Evolutionary conservation across 2,888 invertebrate species (phyloP).

Genomic region (Heliconius cydno): DNA sequence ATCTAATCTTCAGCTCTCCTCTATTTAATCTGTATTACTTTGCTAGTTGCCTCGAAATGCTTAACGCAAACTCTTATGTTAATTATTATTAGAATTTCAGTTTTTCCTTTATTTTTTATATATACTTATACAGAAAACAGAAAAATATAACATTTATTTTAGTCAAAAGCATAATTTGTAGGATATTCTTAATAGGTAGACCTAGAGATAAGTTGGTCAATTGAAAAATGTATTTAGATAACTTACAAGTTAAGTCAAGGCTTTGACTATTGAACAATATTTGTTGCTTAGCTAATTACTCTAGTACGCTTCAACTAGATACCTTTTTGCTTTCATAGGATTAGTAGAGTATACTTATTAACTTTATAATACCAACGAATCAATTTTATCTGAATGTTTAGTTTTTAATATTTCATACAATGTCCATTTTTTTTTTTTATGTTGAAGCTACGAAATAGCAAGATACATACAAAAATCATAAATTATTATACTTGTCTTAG

Average conservation of each 20-base stretch:
- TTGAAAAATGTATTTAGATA: conserved; percentile 65
- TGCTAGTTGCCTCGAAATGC: background rate
- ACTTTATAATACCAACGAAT: conserved; percentile 36
- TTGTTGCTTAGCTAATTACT: conserved; percentile 68
- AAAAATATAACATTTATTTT: conserved; percentile 30
- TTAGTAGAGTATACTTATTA: conserved; percentile 53
- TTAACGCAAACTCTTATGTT: background rate
- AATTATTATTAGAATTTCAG: background rate
- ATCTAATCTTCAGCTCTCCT: background rate
- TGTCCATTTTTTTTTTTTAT: background rate
- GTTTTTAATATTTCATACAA: background rate
- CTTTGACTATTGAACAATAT: conserved; percentile 58
- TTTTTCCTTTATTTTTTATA: background rate
- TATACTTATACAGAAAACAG: conserved; percentile 19
- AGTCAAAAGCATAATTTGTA: conserved; percentile 31
- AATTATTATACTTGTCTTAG: background rate
- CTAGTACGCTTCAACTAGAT: conserved; percentile 58
- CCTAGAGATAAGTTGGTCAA: conserved; percentile 78
- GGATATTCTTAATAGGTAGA: conserved; percentile 54
- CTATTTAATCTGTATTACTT: background rate
- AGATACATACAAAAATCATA: background rate
- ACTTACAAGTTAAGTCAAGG: conserved; percentile 61
- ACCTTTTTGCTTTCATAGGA: conserved; percentile 66
- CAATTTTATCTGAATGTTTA: conserved; percentile 1
- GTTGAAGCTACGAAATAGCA: background rate